These are phyloP conservation scores for Andrena bicolor DNA, from an alignment of 2,888 invertebrate species.

Conservation along the genomic window DNA sequence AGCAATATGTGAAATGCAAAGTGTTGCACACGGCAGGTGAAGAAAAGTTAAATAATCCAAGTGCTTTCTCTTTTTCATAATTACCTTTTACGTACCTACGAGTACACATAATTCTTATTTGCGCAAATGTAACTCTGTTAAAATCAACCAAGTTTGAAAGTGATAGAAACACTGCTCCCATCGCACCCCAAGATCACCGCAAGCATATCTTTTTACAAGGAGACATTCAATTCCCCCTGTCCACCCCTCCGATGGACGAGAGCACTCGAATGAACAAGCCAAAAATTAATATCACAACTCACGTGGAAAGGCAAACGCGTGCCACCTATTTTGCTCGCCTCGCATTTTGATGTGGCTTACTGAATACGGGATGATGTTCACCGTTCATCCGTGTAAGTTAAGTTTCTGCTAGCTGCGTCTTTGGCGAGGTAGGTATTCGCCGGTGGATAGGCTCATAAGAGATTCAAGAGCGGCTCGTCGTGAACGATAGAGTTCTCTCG, in stretches of 20 bases:
- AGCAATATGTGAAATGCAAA: too few relatives aligned
- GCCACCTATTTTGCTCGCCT: slow-evolving; percentile 17
- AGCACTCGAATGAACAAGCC: not conserved
- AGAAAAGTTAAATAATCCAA: too few relatives aligned
- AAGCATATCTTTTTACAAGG: not conserved
- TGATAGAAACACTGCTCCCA: too few relatives aligned
- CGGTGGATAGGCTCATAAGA: slow-evolving; percentile 61
- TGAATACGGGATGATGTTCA: slow-evolving; percentile 41
- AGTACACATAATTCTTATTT: too few relatives aligned
- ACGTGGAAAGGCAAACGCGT: slow-evolving; percentile 27
- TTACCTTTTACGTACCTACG: too few relatives aligned
- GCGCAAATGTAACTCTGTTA: too few relatives aligned
- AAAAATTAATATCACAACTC: slow-evolving; percentile 41
- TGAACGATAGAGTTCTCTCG: slow-evolving; percentile 65
- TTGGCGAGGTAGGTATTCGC: slow-evolving; percentile 60
- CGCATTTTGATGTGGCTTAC: slow-evolving; percentile 21
- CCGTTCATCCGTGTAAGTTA: slow-evolving; percentile 64
- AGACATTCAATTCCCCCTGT: not conserved
- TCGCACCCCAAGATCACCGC: too few relatives aligned
- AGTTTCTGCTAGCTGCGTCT: slow-evolving; percentile 59
- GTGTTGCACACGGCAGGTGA: too few relatives aligned
- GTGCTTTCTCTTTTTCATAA: too few relatives aligned
- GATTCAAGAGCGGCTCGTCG: slow-evolving; percentile 63
- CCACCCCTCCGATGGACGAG: not conserved
- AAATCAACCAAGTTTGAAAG: too few relatives aligned